Conservation (phyloP, 2,888 invertebrate genomes). For the Caenorhabditis afra region DNA sequence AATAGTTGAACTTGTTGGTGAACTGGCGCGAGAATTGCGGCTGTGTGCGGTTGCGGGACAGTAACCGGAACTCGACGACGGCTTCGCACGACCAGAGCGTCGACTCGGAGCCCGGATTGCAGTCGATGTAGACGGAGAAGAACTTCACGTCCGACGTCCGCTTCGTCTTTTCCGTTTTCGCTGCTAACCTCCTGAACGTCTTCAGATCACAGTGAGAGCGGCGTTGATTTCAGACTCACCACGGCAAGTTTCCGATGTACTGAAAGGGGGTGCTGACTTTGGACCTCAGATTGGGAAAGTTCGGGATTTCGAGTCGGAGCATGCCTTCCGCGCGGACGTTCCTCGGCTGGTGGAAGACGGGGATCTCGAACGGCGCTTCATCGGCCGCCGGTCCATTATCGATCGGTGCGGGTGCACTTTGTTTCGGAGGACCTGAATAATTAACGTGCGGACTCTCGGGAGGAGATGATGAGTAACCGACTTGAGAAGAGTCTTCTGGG, state of each 20-base stretch:
- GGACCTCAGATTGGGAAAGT: constrained; percentile 63
- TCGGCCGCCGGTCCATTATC: constrained; percentile 48
- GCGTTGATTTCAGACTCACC: constrained; percentile 50
- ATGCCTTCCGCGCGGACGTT: constrained; percentile 67
- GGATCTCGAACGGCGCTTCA: constrained; percentile 35
- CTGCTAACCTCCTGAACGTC: constrained; percentile 75
- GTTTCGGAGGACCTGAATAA: constrained; percentile 30
- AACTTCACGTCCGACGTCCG: constrained; percentile 74
- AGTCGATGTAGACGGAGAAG: constrained; percentile 80
- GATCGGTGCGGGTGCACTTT: constrained; percentile 27
- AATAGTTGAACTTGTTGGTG: constrained; percentile 79
- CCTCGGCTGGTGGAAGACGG: constrained; percentile 36
- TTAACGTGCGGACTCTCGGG: neutral
- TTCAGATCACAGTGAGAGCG: neutral
- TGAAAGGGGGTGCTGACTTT: constrained; percentile 71
- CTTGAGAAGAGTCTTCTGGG: constrained; percentile 39
- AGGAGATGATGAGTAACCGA: neutral
- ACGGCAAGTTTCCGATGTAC: constrained; percentile 74
- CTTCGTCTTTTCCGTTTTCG: constrained; percentile 79
- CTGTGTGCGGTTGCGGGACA: constrained; percentile 39
- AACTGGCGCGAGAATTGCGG: constrained; percentile 73
- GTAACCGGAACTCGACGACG: constrained; percentile 68
- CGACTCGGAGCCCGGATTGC: constrained; percentile 78
- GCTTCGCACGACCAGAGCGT: constrained; percentile 79
- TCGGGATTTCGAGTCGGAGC: constrained; percentile 71